Percentiles rank a stretch among this genome's conserved stretches.
phyloP scores from a whole-genome alignment of 2,888 invertebrate genomes.

The Heteromurus nitidus region DNA sequence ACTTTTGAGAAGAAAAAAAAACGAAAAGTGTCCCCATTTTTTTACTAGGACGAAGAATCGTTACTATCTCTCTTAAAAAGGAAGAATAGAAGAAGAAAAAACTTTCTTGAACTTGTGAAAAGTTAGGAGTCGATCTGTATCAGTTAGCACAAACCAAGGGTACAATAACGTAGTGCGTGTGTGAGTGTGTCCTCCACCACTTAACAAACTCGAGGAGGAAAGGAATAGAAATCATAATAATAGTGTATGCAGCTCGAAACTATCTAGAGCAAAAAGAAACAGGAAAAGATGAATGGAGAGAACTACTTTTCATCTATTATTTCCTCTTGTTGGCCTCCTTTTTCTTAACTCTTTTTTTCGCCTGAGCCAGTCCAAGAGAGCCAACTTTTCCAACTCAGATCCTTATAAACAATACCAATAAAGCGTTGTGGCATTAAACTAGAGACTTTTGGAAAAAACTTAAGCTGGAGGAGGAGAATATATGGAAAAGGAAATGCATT shows the following conservation, averaged over 20 bases:
- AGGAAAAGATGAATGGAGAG: neutral
- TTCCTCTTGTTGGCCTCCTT: constrained; percentile 12
- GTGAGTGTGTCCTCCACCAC: neutral
- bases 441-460: neutral
- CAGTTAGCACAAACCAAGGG: constrained; percentile 17
- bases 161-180: constrained; percentile 21
- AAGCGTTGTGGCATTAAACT: constrained; percentile 24
- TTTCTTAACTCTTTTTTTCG: neutral
- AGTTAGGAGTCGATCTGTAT: neutral
- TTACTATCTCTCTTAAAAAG: neutral
- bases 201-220: neutral
- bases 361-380: neutral
- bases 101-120: constrained; percentile 14
- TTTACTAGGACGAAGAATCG: neutral
- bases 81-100: neutral
- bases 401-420: constrained; percentile 45
- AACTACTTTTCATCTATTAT: constrained; percentile 3
- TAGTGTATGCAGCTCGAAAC: too few species aligned
- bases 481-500: neutral
- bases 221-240: neutral
- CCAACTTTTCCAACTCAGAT: constrained; percentile 3
- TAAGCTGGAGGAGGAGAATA: too few species aligned
- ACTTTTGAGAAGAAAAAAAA: too few species aligned
- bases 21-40: constrained; percentile 24
- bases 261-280: neutral